Percentiles rank a stretch among this genome's conserved stretches.
phyloP scores from a whole-genome alignment of 2,113 vertebrate species.

The Actenoides lindsayi region DNA sequence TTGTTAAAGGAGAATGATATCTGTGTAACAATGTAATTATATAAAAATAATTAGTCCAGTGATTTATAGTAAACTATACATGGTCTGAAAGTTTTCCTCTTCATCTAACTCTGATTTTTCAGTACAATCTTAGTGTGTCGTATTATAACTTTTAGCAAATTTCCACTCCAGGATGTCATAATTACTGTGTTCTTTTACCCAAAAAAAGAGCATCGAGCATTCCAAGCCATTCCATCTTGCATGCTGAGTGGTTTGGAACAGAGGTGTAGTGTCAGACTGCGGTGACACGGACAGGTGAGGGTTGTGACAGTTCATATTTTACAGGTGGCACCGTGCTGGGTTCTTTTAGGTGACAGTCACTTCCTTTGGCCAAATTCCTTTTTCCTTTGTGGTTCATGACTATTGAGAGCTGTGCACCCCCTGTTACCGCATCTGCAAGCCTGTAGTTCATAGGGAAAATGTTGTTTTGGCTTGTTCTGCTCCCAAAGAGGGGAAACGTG shows the following conservation, averaged over 20 bases:
- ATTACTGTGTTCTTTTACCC: not conserved
- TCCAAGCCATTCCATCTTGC: not conserved
- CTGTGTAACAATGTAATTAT: not conserved
- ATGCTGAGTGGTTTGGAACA: not conserved
- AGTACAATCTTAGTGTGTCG: not conserved
- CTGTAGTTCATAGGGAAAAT: not conserved
- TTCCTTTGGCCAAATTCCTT: not conserved
- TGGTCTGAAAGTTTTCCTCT: not conserved
- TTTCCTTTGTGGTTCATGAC: not conserved
- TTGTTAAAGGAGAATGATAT: not conserved
- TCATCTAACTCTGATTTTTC: not conserved
- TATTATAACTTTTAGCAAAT: not conserved
- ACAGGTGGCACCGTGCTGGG: fast-evolving
- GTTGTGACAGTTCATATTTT: not conserved
- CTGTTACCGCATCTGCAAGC: not conserved
- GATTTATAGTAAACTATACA: not conserved
- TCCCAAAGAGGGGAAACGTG: not conserved
- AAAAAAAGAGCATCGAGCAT: not conserved
- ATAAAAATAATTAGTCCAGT: not conserved
- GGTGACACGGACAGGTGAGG: not conserved
- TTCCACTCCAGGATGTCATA: not conserved
- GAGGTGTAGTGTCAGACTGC: not conserved
- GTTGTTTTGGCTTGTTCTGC: not conserved
- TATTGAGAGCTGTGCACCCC: not conserved
- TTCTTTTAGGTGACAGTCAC: not conserved